phyloP scores from a whole-genome alignment of 2,113 vertebrate genomes.

The Calyptomena viridis region DNA sequence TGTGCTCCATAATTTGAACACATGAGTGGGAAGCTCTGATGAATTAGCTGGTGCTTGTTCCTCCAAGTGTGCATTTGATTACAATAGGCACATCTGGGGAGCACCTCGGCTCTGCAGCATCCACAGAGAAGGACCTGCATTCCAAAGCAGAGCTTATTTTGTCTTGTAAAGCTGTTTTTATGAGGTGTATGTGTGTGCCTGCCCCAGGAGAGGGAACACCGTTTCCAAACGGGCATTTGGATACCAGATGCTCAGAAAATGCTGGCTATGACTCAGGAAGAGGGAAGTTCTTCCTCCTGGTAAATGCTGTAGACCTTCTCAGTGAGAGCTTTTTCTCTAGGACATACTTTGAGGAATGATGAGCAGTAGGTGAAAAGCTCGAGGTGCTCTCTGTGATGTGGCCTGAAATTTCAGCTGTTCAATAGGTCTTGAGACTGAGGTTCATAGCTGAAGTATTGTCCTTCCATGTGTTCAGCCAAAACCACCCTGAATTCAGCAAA shows the following conservation, averaged over 20 bases:
- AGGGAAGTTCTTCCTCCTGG: neutral
- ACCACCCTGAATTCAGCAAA: neutral
- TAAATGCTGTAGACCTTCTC: neutral
- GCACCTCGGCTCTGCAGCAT: neutral
- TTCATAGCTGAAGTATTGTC: neutral
- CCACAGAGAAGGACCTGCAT: neutral
- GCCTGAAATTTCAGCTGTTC: neutral
- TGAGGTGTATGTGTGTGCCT: conserved; percentile 41
- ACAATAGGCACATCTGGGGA: conserved; percentile 24
- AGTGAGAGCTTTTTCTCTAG: neutral
- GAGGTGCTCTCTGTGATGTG: neutral
- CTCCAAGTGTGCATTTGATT: neutral
- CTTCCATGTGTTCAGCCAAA: neutral
- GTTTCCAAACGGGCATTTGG: conserved; percentile 36
- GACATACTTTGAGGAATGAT: neutral
- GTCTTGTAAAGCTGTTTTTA: conserved; percentile 63
- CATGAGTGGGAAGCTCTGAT: neutral
- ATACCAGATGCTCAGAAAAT: conserved; percentile 41
- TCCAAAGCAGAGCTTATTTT: neutral
- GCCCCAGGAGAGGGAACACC: neutral
- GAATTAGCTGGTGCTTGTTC: neutral
- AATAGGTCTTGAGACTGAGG: neutral
- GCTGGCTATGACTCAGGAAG: neutral
- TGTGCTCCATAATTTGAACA: neutral
- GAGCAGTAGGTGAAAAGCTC: neutral